Evolutionary conservation across 2,797 vertebrate species (phyloP).

Genomic region (Trachops cirrhosus): DNA sequence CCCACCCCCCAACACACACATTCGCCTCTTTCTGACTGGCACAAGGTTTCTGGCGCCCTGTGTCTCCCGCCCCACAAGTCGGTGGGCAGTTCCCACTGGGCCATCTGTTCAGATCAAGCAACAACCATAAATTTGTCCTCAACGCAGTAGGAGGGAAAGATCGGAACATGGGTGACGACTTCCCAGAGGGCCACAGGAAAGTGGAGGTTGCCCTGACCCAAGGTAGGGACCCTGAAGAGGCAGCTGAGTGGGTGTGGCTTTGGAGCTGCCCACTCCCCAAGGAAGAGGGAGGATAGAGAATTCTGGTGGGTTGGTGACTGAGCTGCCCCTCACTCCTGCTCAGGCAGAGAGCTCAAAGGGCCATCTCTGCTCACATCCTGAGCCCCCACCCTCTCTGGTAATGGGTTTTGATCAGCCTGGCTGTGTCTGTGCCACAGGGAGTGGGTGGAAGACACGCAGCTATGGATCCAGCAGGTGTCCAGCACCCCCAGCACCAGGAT

Average conservation of each 20-base stretch:
- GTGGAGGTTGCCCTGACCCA: not conserved
- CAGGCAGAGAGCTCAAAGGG: not conserved
- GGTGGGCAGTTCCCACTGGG: not conserved
- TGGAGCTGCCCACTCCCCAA: not conserved
- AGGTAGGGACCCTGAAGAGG: not conserved
- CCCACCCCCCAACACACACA: not conserved
- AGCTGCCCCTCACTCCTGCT: not conserved
- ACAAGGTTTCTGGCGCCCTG: not conserved
- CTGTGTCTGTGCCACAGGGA: slow-evolving; percentile 83
- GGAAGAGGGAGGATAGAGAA: not conserved
- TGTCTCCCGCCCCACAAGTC: not conserved
- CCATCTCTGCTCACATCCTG: not conserved
- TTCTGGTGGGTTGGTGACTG: not conserved
- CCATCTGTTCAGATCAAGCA: slow-evolving; percentile 2
- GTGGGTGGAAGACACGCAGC: slow-evolving; percentile 88
- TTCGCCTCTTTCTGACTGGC: not conserved
- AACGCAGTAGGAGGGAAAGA: not conserved
- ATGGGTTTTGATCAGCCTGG: not conserved
- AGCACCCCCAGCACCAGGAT: slow-evolving; percentile 89
- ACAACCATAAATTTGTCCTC: not conserved
- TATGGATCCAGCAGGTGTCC: slow-evolving; percentile 95
- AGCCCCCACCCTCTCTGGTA: not conserved
- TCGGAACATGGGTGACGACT: not conserved
- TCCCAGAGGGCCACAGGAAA: not conserved
- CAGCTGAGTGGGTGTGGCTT: not conserved